A percentile compares a stretch with the other conserved stretches of the same genome.
Conservation (phyloP, 2,113 vertebrate species). For the Psilopogon haemacephalus region DNA sequence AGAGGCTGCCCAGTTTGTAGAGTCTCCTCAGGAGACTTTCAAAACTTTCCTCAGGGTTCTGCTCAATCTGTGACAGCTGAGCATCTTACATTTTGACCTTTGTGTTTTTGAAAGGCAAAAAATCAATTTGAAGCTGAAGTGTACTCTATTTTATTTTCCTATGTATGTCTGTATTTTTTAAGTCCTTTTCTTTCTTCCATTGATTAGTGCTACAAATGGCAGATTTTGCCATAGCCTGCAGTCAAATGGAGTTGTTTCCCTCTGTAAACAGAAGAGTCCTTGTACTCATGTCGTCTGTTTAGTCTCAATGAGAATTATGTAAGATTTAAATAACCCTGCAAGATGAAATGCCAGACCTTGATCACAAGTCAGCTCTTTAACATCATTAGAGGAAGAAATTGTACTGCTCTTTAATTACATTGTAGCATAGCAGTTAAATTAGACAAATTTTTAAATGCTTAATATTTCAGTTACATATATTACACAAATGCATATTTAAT, state of each 20-base stretch:
- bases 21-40: too few species aligned
- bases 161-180: neutral
- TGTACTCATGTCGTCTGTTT: neutral
- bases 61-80: neutral
- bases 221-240: neutral
- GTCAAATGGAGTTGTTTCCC: neutral
- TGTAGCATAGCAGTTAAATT: neutral
- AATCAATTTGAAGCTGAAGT: neutral
- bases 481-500: neutral
- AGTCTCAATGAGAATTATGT: neutral
- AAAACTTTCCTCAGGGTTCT: too few species aligned
- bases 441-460: neutral
- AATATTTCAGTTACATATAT: neutral
- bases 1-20: too few species aligned
- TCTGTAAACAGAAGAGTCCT: neutral
- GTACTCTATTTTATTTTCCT: neutral
- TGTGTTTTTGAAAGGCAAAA: neutral
- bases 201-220: neutral
- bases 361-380: neutral
- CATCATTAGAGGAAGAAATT: neutral
- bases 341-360: conserved; percentile 13
- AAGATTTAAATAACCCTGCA: neutral
- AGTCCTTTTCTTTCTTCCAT: neutral
- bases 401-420: neutral
- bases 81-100: neutral